Percentiles rank a stretch among this genome's conserved stretches.
These are phyloP conservation scores for Darevskia mixta DNA, from an alignment of 2,797 vertebrate genomes.

Conservation along the genomic window DNA sequence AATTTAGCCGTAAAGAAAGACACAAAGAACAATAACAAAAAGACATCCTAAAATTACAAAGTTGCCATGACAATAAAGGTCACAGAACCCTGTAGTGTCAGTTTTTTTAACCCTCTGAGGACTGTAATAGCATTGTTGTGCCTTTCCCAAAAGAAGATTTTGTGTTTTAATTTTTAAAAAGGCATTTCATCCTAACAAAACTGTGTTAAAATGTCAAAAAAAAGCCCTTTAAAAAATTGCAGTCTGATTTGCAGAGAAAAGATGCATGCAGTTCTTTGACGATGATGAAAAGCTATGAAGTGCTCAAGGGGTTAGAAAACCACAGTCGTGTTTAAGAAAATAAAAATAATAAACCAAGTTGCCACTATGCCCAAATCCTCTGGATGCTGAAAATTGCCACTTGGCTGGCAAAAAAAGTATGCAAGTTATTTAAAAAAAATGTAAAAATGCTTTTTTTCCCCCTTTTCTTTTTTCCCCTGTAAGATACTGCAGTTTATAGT, in stretches of 20 bases:
- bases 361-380: slow-evolving; percentile 80
- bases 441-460: slow-evolving; percentile 76
- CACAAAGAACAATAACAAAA: slow-evolving; percentile 82
- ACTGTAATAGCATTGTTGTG: slow-evolving; percentile 91
- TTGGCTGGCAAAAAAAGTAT: slow-evolving; percentile 83
- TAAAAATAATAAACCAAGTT: slow-evolving; percentile 66
- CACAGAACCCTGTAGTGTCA: slow-evolving; percentile 82
- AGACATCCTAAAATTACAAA: slow-evolving; percentile 84
- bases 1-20: slow-evolving; percentile 84
- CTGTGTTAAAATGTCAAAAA: slow-evolving; percentile 74
- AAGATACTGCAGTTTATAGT: slow-evolving; percentile 94
- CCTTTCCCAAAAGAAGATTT: slow-evolving; percentile 84
- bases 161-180: slow-evolving; percentile 46
- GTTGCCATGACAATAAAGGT: slow-evolving; percentile 86
- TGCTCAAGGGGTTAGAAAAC: slow-evolving; percentile 76
- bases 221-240: slow-evolving; percentile 67
- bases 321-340: slow-evolving; percentile 65
- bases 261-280: slow-evolving; percentile 78
- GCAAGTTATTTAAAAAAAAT: slow-evolving; percentile 90
- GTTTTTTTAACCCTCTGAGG: slow-evolving; percentile 86
- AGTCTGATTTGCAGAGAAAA: slow-evolving; percentile 77
- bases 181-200: slow-evolving; percentile 79
- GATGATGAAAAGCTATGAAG: slow-evolving; percentile 76
- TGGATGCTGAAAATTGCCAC: slow-evolving; percentile 81
- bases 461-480: slow-evolving; percentile 84